phyloP scores from a whole-genome alignment of 1,140 invertebrate genomes.

The Drosophila setifemur region DNA sequence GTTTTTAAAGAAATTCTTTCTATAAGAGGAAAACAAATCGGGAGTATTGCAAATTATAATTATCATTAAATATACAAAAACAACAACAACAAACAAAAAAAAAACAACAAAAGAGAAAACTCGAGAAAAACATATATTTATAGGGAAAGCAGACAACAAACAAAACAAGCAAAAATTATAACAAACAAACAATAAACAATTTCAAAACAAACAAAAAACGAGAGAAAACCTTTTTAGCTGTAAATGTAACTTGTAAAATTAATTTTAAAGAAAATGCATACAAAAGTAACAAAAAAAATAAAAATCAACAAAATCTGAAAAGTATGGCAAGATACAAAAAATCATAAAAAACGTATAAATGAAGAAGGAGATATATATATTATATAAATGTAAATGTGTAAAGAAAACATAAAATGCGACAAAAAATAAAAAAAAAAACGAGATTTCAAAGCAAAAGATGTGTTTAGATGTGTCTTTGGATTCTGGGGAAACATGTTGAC shows the following conservation, averaged over 20 bases:
- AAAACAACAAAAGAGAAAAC: constrained; percentile 31
- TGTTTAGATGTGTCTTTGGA: neutral
- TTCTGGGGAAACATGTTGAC: neutral
- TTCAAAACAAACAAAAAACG: constrained; percentile 32
- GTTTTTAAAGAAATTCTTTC: constrained; percentile 37
- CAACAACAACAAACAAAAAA: constrained; percentile 10
- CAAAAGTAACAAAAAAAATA: constrained; percentile 14
- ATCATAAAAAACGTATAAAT: constrained; percentile 50
- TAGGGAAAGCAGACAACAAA: constrained; percentile 56
- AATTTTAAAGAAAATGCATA: constrained; percentile 62
- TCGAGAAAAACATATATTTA: constrained; percentile 40
- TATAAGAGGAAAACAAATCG: constrained; percentile 66
- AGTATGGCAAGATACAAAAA: constrained; percentile 36
- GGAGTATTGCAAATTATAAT: constrained; percentile 73
- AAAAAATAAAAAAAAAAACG: constrained; percentile 56
- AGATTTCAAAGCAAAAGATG: constrained; percentile 62
- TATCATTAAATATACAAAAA: constrained; percentile 35
- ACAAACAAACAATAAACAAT: constrained; percentile 31
- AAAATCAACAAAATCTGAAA: constrained; percentile 29
- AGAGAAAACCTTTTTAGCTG: constrained; percentile 63
- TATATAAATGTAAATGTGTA: constrained; percentile 71
- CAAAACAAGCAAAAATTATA: constrained; percentile 34
- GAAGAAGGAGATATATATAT: constrained; percentile 51
- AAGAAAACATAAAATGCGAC: constrained; percentile 66
- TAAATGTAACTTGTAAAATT: constrained; percentile 73